Conservation (phyloP, 2,888 invertebrate genomes). For the Acrobasis repandana region DNA sequence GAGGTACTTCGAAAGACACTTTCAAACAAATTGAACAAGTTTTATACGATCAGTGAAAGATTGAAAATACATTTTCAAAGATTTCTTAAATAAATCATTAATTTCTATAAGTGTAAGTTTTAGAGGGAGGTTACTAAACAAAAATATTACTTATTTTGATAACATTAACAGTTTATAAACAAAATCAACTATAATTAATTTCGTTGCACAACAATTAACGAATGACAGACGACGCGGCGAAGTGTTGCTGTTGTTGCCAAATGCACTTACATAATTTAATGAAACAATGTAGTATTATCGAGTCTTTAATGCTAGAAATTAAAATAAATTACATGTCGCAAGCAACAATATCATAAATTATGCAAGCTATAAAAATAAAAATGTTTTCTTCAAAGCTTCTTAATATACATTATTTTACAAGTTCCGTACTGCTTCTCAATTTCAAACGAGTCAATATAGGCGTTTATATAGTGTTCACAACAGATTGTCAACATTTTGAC, state of each 20-base stretch:
- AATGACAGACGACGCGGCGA: not conserved
- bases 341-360: slow-evolving; percentile 7
- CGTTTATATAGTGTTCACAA: too few relatives aligned
- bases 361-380: slow-evolving; percentile 7
- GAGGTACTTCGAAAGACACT: too few relatives aligned
- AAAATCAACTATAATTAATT: not conserved
- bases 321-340: slow-evolving; percentile 10
- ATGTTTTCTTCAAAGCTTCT: not conserved
- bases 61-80: too few relatives aligned
- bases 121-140: too few relatives aligned
- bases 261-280: not conserved
- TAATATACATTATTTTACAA: slow-evolving; percentile 11
- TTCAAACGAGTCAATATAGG: too few relatives aligned
- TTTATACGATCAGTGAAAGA: too few relatives aligned
- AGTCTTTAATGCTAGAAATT: slow-evolving; percentile 2
- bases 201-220: not conserved
- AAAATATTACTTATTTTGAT: too few relatives aligned
- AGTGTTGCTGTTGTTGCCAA: not conserved
- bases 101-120: too few relatives aligned
- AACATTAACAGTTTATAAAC: not conserved
- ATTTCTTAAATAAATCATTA: too few relatives aligned
- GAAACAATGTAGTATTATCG: not conserved
- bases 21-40: too few relatives aligned
- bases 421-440: too few relatives aligned
- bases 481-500: too few relatives aligned